phyloP scores from a whole-genome alignment of 1,140 invertebrate genomes.

The Arctopsyche grandis region DNA sequence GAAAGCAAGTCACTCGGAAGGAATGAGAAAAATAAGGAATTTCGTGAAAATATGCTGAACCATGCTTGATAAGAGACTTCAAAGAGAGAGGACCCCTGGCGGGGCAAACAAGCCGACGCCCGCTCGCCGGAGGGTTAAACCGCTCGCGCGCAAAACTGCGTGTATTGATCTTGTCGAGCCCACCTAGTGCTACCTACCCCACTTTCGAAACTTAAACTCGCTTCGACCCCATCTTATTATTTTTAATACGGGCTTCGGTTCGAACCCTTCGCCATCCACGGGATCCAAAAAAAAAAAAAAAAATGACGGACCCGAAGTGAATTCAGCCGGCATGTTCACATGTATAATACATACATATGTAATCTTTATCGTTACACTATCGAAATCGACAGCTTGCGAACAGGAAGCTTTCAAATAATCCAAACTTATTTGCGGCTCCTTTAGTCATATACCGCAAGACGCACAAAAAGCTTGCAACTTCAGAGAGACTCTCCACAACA shows the following conservation, averaged over 20 bases:
- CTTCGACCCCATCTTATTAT: not conserved
- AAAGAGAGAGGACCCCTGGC: not conserved
- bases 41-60: constrained; percentile 48
- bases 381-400: too few species aligned
- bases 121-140: not conserved
- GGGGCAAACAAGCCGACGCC: not conserved
- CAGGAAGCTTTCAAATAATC: too few species aligned
- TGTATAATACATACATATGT: too few species aligned
- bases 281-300: too few species aligned
- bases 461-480: too few species aligned
- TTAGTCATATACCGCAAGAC: too few species aligned
- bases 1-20: constrained; percentile 49
- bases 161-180: not conserved
- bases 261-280: too few species aligned
- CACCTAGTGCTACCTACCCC: not conserved
- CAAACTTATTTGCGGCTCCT: too few species aligned
- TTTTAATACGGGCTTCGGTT: not conserved
- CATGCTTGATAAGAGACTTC: constrained; percentile 44
- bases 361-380: too few species aligned
- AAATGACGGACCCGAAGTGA: too few species aligned
- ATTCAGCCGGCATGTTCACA: too few species aligned
- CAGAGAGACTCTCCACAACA: too few species aligned
- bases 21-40: constrained; percentile 47
- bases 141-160: constrained; percentile 5
- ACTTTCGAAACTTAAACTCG: not conserved